Percentiles rank a stretch among this genome's conserved stretches.
These are phyloP conservation scores for Listronotus bonariensis DNA, from an alignment of 1,140 invertebrate species.

Conservation along the genomic window DNA sequence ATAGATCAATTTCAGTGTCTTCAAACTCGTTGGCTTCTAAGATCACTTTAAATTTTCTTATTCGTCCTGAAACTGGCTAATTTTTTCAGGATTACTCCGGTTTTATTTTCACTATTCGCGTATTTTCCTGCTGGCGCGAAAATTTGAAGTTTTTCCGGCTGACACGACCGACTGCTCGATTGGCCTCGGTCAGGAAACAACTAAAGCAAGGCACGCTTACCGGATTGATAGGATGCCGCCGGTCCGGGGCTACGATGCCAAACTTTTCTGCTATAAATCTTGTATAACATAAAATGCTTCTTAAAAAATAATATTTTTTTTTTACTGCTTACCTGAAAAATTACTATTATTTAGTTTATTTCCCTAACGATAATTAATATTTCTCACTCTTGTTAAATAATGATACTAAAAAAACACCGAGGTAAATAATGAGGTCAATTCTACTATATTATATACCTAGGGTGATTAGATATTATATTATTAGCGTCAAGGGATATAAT, in stretches of 20 bases:
- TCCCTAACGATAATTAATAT: too few relatives aligned
- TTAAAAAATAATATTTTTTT: too few relatives aligned
- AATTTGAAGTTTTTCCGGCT: conserved; percentile 24
- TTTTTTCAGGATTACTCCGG: conserved; percentile 12
- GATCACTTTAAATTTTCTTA: conserved; percentile 14
- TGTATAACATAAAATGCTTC: too few relatives aligned
- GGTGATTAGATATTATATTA: too few relatives aligned
- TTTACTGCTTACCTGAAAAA: too few relatives aligned
- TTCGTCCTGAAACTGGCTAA: neutral
- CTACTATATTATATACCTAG: too few relatives aligned
- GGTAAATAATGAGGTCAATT: too few relatives aligned
- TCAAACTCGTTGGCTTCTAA: conserved; percentile 12
- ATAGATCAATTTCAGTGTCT: conserved; percentile 23
- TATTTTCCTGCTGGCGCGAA: conserved; percentile 25
- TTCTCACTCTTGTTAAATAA: too few relatives aligned
- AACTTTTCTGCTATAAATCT: neutral
- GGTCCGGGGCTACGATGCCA: conserved; percentile 20
- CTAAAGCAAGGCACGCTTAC: conserved; percentile 18
- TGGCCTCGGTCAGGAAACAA: conserved; percentile 29
- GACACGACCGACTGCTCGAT: conserved; percentile 24
- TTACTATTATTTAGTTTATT: too few relatives aligned
- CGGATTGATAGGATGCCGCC: conserved; percentile 17
- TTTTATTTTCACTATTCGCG: conserved; percentile 28
- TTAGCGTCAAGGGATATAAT: too few relatives aligned
- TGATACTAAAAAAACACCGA: too few relatives aligned